A percentile compares a stretch with the other conserved stretches of the same genome.
phyloP scores from a whole-genome alignment of 37 sponge, comb jelly and placozoan species.

The Geodia barretti region DNA sequence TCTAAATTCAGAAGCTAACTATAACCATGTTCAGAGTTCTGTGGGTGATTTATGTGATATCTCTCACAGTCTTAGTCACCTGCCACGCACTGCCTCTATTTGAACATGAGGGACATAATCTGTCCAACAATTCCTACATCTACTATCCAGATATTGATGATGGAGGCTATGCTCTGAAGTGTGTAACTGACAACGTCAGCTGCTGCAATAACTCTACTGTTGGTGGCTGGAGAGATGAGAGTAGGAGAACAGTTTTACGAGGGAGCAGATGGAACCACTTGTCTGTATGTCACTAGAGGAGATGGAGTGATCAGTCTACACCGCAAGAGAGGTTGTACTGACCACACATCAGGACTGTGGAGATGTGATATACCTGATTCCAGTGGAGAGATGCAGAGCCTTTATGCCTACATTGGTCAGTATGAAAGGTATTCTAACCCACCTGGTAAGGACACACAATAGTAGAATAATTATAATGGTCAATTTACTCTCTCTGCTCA shows the following conservation, averaged over 20 bases:
- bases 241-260: background rate
- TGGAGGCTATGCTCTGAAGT: background rate
- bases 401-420: background rate
- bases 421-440: too few species aligned
- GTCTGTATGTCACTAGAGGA: background rate
- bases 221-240: background rate
- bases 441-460: background rate
- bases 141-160: background rate
- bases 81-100: background rate
- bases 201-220: background rate
- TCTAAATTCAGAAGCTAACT: too few species aligned
- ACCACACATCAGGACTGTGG: background rate
- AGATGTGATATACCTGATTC: background rate
- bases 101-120: background rate
- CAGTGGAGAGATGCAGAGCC: background rate
- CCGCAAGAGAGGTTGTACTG: background rate
- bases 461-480: too few species aligned
- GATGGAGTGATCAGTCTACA: background rate
- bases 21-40: too few species aligned
- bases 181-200: background rate
- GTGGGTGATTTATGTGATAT: too few species aligned
- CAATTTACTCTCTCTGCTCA: too few species aligned
- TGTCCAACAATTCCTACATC: background rate
- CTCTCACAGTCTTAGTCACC: background rate
- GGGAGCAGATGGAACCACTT: background rate